A percentile compares a stretch with the other conserved stretches of the same genome.
Evolutionary conservation across 2,888 invertebrate genomes (phyloP).

Genomic region (Erebia aethiops): DNA sequence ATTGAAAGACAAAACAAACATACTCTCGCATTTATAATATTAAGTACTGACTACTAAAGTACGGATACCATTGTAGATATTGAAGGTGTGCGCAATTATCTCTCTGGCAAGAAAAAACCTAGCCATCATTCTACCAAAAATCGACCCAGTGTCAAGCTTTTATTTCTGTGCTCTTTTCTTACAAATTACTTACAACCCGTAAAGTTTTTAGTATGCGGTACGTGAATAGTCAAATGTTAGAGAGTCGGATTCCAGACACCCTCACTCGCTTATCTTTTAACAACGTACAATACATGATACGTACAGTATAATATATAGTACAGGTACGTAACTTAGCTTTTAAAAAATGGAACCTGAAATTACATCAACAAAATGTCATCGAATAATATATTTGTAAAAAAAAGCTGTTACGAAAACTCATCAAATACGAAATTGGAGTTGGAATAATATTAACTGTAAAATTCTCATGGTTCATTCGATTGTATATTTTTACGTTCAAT

Average conservation of each 20-base stretch:
- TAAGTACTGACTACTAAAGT: neutral
- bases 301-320: too few species aligned
- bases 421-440: slow-evolving; percentile 34
- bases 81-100: neutral
- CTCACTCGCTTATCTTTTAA: too few species aligned
- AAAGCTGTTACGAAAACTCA: slow-evolving; percentile 35
- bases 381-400: slow-evolving; percentile 9
- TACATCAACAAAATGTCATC: slow-evolving; percentile 1
- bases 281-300: too few species aligned
- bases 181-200: too few species aligned
- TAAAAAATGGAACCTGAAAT: neutral
- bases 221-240: too few species aligned
- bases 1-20: too few species aligned
- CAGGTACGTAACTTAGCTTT: neutral
- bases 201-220: too few species aligned
- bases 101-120: neutral
- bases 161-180: too few species aligned
- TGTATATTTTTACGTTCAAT: slow-evolving; percentile 31
- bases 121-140: neutral
- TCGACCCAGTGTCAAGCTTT: too few species aligned
- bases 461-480: slow-evolving; percentile 28
- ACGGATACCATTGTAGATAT: neutral
- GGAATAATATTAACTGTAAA: slow-evolving; percentile 34
- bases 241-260: too few species aligned
- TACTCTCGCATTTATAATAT: too few species aligned